Evolutionary conservation across 2,113 vertebrate species (phyloP).

Genomic region (Muscicapa adusta): DNA sequence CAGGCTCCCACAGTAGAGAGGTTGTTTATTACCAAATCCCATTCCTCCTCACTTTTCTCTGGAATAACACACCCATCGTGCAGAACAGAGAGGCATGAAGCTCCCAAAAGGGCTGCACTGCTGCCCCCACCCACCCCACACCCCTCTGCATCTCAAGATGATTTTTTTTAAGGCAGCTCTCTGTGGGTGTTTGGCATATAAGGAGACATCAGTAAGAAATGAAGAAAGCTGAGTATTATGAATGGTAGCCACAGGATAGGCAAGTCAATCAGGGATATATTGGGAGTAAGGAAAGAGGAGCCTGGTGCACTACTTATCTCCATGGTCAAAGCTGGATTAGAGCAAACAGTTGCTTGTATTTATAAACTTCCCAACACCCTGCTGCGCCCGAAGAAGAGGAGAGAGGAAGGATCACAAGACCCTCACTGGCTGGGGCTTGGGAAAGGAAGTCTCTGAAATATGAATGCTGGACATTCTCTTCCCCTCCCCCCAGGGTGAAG

Average conservation of each 20-base stretch:
- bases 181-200: neutral
- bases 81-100: neutral
- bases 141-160: neutral
- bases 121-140: neutral
- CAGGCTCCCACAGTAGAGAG: neutral
- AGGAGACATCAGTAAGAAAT: neutral
- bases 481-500: neutral
- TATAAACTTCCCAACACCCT: constrained; percentile 39
- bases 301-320: neutral
- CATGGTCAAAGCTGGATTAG: constrained; percentile 1
- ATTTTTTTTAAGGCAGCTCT: neutral
- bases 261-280: constrained; percentile 34
- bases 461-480: neutral
- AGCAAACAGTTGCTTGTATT: constrained; percentile 43
- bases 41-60: neutral
- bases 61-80: neutral
- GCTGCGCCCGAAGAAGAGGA: neutral
- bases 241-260: constrained; percentile 7
- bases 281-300: neutral
- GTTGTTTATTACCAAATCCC: neutral
- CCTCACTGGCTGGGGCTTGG: constrained; percentile 53
- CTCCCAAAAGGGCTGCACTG: neutral
- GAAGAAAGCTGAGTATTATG: neutral
- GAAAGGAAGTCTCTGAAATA: constrained; percentile 62
- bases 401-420: constrained; percentile 54